A percentile compares a stretch with the other conserved stretches of the same genome.
Conservation (phyloP, 2,797 vertebrate species). For the Molossus alvarezi region DNA sequence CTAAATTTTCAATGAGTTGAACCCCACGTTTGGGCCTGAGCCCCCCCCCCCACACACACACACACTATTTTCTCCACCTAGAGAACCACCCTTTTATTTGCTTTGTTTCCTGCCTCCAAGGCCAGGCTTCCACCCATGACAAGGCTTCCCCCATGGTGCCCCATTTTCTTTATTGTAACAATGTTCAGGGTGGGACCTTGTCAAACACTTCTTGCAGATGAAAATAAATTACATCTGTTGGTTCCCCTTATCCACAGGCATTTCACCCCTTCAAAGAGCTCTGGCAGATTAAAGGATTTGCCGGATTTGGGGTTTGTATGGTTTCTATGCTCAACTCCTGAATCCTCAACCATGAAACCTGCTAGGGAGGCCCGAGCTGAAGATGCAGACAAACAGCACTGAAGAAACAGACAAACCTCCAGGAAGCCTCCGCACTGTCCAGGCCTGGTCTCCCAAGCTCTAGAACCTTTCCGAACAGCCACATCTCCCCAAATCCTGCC, state of each 20-base stretch:
- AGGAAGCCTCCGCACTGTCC: background rate
- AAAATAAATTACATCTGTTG: slow-evolving; percentile 79
- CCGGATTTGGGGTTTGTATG: too few species aligned
- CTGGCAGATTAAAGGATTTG: too few species aligned
- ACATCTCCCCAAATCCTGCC: background rate
- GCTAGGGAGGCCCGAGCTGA: slow-evolving; percentile 15
- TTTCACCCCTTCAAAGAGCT: too few species aligned
- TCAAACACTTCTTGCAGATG: slow-evolving; percentile 76
- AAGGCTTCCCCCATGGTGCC: slow-evolving; percentile 68
- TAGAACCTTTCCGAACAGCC: background rate
- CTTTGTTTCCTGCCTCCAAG: slow-evolving; percentile 29
- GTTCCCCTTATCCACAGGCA: too few species aligned
- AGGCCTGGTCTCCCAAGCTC: background rate
- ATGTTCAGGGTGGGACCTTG: slow-evolving; percentile 70
- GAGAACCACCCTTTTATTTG: background rate
- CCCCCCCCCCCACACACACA: too few species aligned
- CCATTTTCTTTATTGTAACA: slow-evolving; percentile 79
- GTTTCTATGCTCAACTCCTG: too few species aligned
- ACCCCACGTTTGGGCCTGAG: slow-evolving; percentile 27
- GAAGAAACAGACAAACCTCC: background rate
- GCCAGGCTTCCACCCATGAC: slow-evolving; percentile 69
- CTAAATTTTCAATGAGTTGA: slow-evolving; percentile 28
- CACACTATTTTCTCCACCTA: background rate
- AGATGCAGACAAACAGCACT: background rate
- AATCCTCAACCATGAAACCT: too few species aligned